Percentiles rank a stretch among this genome's conserved stretches.
These are phyloP conservation scores for Anthopleura sola DNA, from an alignment of 64 coral and sea anemone genomes.

Conservation along the genomic window DNA sequence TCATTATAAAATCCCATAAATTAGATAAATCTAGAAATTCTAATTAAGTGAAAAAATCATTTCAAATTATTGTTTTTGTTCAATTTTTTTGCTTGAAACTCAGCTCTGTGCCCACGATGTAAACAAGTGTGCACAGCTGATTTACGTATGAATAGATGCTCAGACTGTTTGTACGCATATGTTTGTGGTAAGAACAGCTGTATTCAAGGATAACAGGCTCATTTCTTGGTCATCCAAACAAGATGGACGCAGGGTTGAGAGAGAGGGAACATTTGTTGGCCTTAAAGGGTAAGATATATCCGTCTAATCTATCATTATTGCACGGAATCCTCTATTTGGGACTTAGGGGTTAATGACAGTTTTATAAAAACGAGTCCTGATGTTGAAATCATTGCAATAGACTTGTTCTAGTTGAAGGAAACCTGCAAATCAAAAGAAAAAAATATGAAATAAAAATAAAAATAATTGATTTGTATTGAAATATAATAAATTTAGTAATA, in stretches of 20 bases:
- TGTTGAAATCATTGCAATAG: neutral
- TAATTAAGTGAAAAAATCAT: neutral
- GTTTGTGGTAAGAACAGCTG: neutral
- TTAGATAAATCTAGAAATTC: neutral
- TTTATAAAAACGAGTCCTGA: neutral
- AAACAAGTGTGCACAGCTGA: slow-evolving; percentile 33
- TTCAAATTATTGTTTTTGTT: neutral
- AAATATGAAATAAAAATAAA: no score
- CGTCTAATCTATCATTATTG: neutral
- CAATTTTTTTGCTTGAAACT: slow-evolving; percentile 1
- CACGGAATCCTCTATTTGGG: neutral
- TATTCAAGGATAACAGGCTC: neutral
- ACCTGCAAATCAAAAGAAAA: no score
- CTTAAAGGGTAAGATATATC: slow-evolving; percentile 60
- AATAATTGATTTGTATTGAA: no score
- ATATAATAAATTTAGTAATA: no score
- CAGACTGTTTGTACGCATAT: neutral
- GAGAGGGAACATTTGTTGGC: slow-evolving; percentile 81
- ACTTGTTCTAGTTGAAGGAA: no score
- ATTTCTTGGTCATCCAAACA: slow-evolving; percentile 14
- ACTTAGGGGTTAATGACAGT: neutral
- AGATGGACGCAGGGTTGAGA: slow-evolving; percentile 74
- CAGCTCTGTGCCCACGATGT: slow-evolving; percentile 31
- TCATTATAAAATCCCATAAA: neutral
- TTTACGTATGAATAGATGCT: neutral